phyloP scores from a whole-genome alignment of 1,140 invertebrate species.

The Brachionus plicatilis region DNA sequence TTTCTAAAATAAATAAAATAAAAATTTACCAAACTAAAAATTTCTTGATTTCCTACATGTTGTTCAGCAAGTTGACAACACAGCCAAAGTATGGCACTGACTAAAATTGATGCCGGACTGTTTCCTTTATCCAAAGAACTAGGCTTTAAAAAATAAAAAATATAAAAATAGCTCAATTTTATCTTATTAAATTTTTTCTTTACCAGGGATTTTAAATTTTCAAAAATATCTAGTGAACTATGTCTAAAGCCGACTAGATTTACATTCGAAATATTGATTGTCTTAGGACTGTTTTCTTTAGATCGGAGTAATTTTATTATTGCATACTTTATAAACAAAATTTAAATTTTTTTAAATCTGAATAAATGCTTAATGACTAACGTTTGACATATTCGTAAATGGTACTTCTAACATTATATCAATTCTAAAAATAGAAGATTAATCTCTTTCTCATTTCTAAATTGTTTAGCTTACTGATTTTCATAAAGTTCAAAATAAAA shows the following conservation, averaged over 20 bases:
- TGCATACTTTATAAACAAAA: neutral
- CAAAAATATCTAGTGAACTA: neutral
- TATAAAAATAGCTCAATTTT: neutral
- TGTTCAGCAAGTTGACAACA: slow-evolving; percentile 22
- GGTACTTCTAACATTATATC: slow-evolving; percentile 16
- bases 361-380: neutral
- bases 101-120: neutral
- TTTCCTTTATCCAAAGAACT: neutral
- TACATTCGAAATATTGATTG: neutral
- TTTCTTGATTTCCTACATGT: neutral
- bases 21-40: neutral
- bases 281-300: neutral
- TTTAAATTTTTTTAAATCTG: neutral
- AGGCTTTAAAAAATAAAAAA: neutral
- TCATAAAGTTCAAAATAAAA: slow-evolving; percentile 25
- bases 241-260: neutral
- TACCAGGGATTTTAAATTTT: neutral
- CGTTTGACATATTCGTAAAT: neutral
- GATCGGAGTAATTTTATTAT: neutral
- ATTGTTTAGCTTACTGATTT: slow-evolving; percentile 11
- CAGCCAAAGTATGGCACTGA: neutral
- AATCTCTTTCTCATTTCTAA: neutral
- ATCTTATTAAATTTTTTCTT: neutral
- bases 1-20: neutral
- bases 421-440: neutral